phyloP scores from a whole-genome alignment of 2,888 invertebrate species.

The Thera britannica region DNA sequence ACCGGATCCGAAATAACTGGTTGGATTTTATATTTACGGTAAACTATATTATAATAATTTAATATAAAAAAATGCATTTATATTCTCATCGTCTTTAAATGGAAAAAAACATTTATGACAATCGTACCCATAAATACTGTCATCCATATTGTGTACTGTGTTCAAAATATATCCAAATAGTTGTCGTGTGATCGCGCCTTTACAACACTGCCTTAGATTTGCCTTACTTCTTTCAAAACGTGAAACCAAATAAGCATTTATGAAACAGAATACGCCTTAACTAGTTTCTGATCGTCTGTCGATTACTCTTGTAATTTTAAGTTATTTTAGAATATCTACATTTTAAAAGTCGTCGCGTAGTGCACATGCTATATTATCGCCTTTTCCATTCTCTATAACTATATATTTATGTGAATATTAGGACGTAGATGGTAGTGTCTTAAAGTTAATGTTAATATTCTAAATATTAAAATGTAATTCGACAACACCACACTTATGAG shows the following conservation, averaged over 20 bases:
- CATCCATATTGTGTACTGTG: constrained; percentile 12
- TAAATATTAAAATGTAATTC: constrained; percentile 74
- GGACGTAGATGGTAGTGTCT: constrained; percentile 80
- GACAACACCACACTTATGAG: constrained; percentile 81
- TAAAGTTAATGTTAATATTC: constrained; percentile 80
- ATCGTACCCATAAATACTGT: background rate
- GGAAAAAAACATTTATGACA: too few relatives aligned
- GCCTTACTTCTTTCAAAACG: constrained; percentile 17
- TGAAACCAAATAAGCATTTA: constrained; percentile 14
- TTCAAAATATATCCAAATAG: constrained; percentile 7
- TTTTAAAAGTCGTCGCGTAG: constrained; percentile 59
- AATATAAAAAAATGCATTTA: too few relatives aligned
- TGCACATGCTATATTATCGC: constrained; percentile 74
- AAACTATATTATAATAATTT: too few relatives aligned
- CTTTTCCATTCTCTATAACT: constrained; percentile 71
- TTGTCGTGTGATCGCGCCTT: constrained; percentile 17
- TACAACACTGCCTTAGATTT: constrained; percentile 25
- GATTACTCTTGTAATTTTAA: constrained; percentile 53
- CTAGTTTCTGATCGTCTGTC: constrained; percentile 66
- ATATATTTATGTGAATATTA: constrained; percentile 83
- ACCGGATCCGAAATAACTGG: too few relatives aligned
- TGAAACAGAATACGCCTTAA: constrained; percentile 36
- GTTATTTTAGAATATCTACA: constrained; percentile 45
- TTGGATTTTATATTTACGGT: too few relatives aligned
- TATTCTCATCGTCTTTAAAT: too few relatives aligned